A percentile compares a stretch with the other conserved stretches of the same genome.
phyloP scores from a whole-genome alignment of 2,888 invertebrate genomes.

The Lamproptera curius region DNA sequence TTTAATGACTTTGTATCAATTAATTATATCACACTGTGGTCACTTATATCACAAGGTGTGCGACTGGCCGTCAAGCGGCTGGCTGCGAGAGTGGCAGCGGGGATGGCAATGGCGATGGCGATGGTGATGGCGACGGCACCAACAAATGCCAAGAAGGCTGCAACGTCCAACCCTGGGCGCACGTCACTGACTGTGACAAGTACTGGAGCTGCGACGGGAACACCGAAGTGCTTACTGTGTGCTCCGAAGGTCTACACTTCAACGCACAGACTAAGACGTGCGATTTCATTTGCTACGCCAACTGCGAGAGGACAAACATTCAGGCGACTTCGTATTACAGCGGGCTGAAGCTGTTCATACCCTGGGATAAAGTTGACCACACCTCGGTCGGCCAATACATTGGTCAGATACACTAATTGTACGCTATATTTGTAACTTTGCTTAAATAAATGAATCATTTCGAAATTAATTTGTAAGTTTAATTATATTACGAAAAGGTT shows the following conservation, averaged over 20 bases:
- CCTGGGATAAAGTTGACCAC: constrained; percentile 43
- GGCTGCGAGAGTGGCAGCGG: constrained; percentile 12
- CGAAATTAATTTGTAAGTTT: not conserved
- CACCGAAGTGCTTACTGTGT: constrained; percentile 35
- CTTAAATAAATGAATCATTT: not conserved
- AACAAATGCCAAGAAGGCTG: constrained; percentile 43
- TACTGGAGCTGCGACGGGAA: constrained; percentile 38
- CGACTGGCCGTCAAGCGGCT: constrained; percentile 30
- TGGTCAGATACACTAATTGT: not conserved
- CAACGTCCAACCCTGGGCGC: constrained; percentile 33
- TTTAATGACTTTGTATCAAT: too few species aligned
- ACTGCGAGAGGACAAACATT: constrained; percentile 37
- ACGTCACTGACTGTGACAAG: constrained; percentile 51
- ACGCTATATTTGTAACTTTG: not conserved
- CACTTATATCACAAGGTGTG: too few species aligned
- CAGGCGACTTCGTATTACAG: constrained; percentile 35
- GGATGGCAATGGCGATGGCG: constrained; percentile 7
- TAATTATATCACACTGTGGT: too few species aligned
- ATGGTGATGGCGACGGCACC: constrained; percentile 16
- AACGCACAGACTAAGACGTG: constrained; percentile 48
- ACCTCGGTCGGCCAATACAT: constrained; percentile 16
- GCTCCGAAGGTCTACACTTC: constrained; percentile 60
- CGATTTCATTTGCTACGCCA: constrained; percentile 54
- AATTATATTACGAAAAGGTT: too few species aligned
- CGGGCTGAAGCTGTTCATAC: constrained; percentile 47